Evolutionary conservation across 2,888 invertebrate genomes (phyloP).

Genomic region (Ormyrus nitidulus): DNA sequence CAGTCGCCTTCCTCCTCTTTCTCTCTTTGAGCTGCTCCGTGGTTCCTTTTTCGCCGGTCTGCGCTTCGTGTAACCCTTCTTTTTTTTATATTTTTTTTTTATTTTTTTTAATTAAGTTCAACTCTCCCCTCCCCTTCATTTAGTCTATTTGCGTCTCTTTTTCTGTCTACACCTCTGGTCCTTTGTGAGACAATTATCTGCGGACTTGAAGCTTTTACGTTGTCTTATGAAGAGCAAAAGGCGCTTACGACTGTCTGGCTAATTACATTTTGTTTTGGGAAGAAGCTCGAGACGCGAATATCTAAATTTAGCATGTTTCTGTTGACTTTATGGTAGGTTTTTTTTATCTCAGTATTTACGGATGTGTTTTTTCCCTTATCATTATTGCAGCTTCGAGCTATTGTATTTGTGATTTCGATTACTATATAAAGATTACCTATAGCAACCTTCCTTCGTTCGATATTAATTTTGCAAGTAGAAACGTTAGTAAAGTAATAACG

Average conservation of each 20-base stretch:
- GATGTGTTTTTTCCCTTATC: too few relatives aligned
- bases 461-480: too few relatives aligned
- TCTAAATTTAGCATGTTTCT: too few relatives aligned
- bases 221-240: background rate
- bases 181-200: background rate
- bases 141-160: background rate
- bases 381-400: too few relatives aligned
- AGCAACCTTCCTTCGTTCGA: too few relatives aligned
- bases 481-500: too few relatives aligned
- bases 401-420: too few relatives aligned
- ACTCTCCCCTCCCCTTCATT: background rate
- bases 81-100: background rate
- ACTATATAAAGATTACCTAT: too few relatives aligned
- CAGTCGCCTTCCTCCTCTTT: background rate
- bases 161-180: background rate
- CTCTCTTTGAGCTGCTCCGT: background rate
- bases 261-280: background rate
- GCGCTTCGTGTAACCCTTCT: background rate
- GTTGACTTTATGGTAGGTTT: too few relatives aligned
- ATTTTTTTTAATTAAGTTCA: background rate
- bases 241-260: background rate
- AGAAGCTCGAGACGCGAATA: too few relatives aligned
- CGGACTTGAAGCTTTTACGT: background rate
- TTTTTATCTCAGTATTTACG: too few relatives aligned
- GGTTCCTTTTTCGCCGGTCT: background rate